Conservation (phyloP, 2,888 invertebrate genomes). For the Congeria kusceri region DNA sequence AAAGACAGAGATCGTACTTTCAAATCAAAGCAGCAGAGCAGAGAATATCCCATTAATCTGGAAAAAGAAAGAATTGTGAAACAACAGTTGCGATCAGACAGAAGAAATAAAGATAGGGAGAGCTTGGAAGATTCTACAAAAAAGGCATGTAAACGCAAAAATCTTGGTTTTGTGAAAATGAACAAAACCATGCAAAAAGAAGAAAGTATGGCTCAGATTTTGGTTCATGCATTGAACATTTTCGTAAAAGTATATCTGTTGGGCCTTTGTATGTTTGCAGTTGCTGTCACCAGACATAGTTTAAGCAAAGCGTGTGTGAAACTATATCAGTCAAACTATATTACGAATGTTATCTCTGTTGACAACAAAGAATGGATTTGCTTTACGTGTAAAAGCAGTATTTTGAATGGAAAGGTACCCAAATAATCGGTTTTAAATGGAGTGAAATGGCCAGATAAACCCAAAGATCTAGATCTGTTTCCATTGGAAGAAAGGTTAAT, state of each 20-base stretch:
- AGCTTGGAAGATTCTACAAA: too few species aligned
- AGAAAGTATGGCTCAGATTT: slow-evolving; percentile 10
- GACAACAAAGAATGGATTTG: slow-evolving; percentile 19
- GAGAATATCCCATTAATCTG: too few species aligned
- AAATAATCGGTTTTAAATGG: slow-evolving; percentile 46
- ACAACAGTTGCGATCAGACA: too few species aligned
- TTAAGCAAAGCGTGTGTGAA: slow-evolving; percentile 13
- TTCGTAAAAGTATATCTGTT: neutral
- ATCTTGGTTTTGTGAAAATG: too few species aligned
- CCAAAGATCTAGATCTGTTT: slow-evolving; percentile 47
- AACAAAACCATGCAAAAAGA: too few species aligned
- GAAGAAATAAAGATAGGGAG: too few species aligned
- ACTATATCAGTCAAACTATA: neutral
- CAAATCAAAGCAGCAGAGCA: too few species aligned
- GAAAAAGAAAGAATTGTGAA: too few species aligned
- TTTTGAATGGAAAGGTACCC: slow-evolving; percentile 34
- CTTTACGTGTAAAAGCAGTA: slow-evolving; percentile 4
- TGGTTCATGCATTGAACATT: neutral
- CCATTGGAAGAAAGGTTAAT: slow-evolving; percentile 59
- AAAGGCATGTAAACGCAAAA: too few species aligned
- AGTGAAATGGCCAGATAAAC: slow-evolving; percentile 57
- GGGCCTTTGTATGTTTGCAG: slow-evolving; percentile 10
- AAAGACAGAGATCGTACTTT: too few species aligned
- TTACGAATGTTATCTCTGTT: slow-evolving; percentile 4
- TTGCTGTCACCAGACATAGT: slow-evolving; percentile 23